Percentiles rank a stretch among this genome's conserved stretches.
These are phyloP conservation scores for Bombus superbus DNA, from an alignment of 1,140 invertebrate genomes.

Conservation along the genomic window DNA sequence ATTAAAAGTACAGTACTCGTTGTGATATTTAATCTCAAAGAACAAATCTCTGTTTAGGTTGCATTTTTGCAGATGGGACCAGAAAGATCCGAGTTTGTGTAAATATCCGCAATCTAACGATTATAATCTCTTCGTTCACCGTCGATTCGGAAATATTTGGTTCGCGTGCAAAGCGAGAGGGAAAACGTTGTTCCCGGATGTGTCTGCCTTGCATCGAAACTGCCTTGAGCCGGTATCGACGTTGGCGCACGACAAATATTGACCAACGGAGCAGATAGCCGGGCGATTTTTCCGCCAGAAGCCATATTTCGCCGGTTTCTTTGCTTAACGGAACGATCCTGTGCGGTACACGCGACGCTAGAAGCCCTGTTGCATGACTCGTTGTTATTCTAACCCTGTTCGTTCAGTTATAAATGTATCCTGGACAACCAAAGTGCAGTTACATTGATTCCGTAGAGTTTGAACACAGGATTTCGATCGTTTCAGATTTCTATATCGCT, in stretches of 20 bases:
- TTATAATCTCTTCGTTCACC: background rate
- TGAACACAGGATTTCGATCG: too few relatives aligned
- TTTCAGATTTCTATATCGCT: too few relatives aligned
- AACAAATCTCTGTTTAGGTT: too few relatives aligned
- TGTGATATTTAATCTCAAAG: too few relatives aligned
- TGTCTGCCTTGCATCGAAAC: background rate
- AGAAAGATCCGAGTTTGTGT: too few relatives aligned
- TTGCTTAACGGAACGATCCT: background rate
- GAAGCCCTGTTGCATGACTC: background rate
- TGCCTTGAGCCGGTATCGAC: background rate
- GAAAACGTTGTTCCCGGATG: background rate
- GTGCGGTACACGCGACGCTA: background rate
- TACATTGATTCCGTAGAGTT: too few relatives aligned
- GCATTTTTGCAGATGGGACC: too few relatives aligned
- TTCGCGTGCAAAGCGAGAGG: conserved; percentile 7
- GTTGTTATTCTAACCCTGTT: background rate
- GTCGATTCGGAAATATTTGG: background rate
- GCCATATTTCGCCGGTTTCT: background rate
- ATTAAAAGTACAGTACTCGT: too few relatives aligned
- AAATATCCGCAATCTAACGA: background rate
- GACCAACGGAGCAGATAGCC: background rate
- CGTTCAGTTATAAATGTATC: background rate
- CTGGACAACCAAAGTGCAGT: too few relatives aligned
- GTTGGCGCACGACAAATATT: background rate
- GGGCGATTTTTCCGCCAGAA: background rate